phyloP scores from a whole-genome alignment of 2,888 invertebrate genomes.

The Megamerina dolium region DNA sequence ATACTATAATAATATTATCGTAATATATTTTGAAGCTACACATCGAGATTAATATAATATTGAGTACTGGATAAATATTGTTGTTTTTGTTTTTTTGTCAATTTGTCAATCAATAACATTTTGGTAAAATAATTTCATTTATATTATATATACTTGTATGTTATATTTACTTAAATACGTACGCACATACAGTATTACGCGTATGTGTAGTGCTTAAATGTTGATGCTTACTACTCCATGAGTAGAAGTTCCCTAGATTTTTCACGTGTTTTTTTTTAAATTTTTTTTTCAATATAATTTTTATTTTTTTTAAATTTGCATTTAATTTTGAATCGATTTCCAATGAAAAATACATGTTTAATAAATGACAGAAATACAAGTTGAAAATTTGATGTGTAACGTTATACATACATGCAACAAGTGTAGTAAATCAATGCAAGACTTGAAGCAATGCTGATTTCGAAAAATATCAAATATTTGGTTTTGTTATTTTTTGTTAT shows the following conservation, averaged over 20 bases:
- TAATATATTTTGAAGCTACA: constrained; percentile 14
- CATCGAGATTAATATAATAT: constrained; percentile 17
- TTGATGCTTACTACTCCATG: constrained; percentile 21
- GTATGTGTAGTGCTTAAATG: constrained; percentile 10
- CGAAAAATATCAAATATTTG: background rate
- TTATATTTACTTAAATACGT: too few species aligned
- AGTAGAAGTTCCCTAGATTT: constrained; percentile 23
- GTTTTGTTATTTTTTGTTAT: background rate
- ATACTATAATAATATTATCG: background rate
- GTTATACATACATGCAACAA: too few species aligned
- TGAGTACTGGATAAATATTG: too few species aligned
- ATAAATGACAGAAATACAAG: too few species aligned
- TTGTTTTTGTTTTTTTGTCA: constrained; percentile 4
- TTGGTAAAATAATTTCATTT: too few species aligned
- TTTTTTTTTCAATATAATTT: constrained; percentile 1
- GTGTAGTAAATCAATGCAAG: too few species aligned
- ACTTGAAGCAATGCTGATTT: too few species aligned
- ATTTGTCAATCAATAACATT: too few species aligned
- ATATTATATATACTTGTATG: too few species aligned
- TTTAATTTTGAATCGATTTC: background rate
- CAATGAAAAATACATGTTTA: background rate
- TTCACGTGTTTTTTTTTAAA: constrained; percentile 9
- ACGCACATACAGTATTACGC: background rate
- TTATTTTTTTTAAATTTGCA: background rate
- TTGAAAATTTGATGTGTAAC: too few species aligned